Conservation (phyloP, 2,888 invertebrate genomes). For the Oeneis ivallda region DNA sequence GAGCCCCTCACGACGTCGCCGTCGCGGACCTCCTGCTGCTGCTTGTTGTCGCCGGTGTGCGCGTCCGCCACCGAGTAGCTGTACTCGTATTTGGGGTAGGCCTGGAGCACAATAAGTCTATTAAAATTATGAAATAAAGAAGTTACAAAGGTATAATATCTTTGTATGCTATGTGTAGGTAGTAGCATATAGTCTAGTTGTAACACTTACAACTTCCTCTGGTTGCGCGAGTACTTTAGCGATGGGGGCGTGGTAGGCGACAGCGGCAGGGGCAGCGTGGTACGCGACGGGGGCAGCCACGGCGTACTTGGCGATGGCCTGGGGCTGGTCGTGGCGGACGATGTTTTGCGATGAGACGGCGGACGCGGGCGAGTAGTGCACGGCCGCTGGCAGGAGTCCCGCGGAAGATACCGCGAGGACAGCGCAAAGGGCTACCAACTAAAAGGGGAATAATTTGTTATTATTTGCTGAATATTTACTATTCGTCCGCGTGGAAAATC, state of each 20-base stretch:
- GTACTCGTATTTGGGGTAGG: conserved; percentile 68
- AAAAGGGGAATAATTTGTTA: conserved; percentile 4
- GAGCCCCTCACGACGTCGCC: conserved; percentile 77
- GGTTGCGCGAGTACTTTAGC: conserved; percentile 46
- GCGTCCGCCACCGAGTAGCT: conserved; percentile 76
- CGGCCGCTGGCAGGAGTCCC: conserved; percentile 55
- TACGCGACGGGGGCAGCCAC: conserved; percentile 52
- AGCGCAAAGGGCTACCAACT: conserved; percentile 49
- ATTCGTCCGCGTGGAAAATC: too few species aligned
- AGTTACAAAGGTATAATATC: too few species aligned
- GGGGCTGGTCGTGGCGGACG: conserved; percentile 56
- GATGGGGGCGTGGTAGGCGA: conserved; percentile 44
- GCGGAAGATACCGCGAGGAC: conserved; percentile 50
- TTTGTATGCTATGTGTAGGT: background rate
- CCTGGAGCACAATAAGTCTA: conserved; percentile 39
- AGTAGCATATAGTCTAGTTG: background rate
- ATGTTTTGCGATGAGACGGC: conserved; percentile 61
- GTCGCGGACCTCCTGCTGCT: conserved; percentile 73
- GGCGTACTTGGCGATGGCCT: conserved; percentile 24
- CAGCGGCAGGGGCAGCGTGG: conserved; percentile 46
- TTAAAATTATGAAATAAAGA: background rate
- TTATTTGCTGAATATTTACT: too few species aligned
- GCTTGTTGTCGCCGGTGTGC: conserved; percentile 78
- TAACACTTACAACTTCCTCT: conserved; percentile 44
- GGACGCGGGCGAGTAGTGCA: conserved; percentile 55